Conservation (phyloP, 2,797 vertebrate genomes). For the Melanogrammus aeglefinus region DNA sequence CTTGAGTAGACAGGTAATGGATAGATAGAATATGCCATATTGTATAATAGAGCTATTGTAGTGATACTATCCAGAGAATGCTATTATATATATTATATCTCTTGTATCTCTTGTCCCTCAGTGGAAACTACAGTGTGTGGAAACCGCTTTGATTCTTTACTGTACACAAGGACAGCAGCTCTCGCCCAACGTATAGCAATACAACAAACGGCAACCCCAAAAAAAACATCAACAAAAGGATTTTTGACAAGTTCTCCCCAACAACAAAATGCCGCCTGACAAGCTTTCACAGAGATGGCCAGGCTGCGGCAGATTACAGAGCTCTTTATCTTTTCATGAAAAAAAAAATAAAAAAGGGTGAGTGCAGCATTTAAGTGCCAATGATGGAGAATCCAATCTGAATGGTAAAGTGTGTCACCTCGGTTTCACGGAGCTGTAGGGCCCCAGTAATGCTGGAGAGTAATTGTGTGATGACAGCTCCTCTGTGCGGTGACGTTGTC, state of each 20-base stretch:
- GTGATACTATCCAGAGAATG: neutral
- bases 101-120: neutral
- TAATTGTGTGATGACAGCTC: conserved; percentile 84
- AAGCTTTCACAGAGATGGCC: conserved; percentile 66
- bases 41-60: neutral
- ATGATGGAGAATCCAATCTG: conserved; percentile 73
- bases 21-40: neutral
- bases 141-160: neutral
- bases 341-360: conserved; percentile 11
- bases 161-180: neutral
- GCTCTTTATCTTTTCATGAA: conserved; percentile 77
- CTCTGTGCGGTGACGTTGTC: conserved; percentile 71
- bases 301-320: conserved; percentile 71
- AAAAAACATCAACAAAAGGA: conserved; percentile 60
- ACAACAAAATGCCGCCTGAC: conserved; percentile 68
- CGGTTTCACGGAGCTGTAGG: conserved; percentile 68
- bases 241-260: conserved; percentile 68
- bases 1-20: neutral
- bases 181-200: neutral
- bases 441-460: conserved; percentile 70
- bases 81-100: neutral
- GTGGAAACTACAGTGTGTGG: neutral
- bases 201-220: conserved; percentile 50
- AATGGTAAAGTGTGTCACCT: conserved; percentile 75
- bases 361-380: conserved; percentile 74